Percentiles rank a stretch among this genome's conserved stretches.
These are phyloP conservation scores for Pammene aurita DNA, from an alignment of 2,888 invertebrate species.

Conservation along the genomic window DNA sequence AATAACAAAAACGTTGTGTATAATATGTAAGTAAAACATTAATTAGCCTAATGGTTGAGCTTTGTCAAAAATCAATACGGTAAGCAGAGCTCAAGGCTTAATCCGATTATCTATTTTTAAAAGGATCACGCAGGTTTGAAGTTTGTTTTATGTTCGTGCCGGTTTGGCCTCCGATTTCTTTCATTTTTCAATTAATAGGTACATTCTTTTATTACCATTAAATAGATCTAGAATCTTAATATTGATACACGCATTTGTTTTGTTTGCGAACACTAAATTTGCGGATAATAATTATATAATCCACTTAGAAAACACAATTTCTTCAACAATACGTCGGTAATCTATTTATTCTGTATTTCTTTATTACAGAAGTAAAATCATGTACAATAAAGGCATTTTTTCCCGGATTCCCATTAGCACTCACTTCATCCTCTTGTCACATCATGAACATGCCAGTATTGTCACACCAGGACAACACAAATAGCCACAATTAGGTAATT, in stretches of 20 bases:
- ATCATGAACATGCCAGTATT: conserved; percentile 33
- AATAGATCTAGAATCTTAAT: too few relatives aligned
- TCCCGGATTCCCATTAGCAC: conserved; percentile 21
- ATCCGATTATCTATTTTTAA: conserved; percentile 41
- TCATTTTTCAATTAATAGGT: neutral
- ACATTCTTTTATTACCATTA: too few relatives aligned
- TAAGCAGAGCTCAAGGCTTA: conserved; percentile 36
- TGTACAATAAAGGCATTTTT: conserved; percentile 9
- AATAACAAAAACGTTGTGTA: neutral
- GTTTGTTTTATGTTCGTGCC: conserved; percentile 25
- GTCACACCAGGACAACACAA: conserved; percentile 46
- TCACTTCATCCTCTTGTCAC: conserved; percentile 24
- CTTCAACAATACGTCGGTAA: neutral
- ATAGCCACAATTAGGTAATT: conserved; percentile 61
- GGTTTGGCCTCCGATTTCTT: conserved; percentile 4
- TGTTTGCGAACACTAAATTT: too few relatives aligned
- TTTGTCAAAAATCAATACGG: conserved; percentile 36
- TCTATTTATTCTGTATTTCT: neutral
- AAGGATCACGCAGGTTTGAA: conserved; percentile 24
- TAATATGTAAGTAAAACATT: conserved; percentile 11
- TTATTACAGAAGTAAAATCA: neutral
- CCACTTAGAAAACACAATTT: neutral
- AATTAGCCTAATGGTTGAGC: conserved; percentile 14
- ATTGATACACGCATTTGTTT: too few relatives aligned
- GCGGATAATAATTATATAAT: too few relatives aligned